Evolutionary conservation across 2,888 invertebrate species (phyloP), one percentile per base, ranked within the genome.

Genomic region (Crepidodera aurea): DNA sequence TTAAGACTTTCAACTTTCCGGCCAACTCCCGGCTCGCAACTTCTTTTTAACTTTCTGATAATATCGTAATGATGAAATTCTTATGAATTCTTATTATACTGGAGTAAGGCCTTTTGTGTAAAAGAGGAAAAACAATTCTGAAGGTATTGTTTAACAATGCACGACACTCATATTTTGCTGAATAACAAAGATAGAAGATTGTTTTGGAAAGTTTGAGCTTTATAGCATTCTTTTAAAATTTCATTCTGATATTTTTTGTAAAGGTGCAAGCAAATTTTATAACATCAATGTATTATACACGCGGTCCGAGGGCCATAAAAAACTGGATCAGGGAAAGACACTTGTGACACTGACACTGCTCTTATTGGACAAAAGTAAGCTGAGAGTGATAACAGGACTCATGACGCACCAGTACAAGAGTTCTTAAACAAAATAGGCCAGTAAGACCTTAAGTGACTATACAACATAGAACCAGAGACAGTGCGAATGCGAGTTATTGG

Each of bases 21-120:
- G 42, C 29, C 15, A 50, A 58, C 22, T 61, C 48, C 7, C n/a
- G 22, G 3, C 13, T 32, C 16, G 18, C 51, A 48, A 42, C 51
- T 62, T 25, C 25, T 46, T 46, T 53, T 34, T 8, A 61, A 62
- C 53, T 57, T 59, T 32, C 44, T 42, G 59, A 51, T 68, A 66
- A 69, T 67, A 72, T 71, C 71, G 73, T 76, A 77, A 78, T 77
- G 76, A 78, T 74, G 76, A 76, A 79, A 78, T 79, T 79, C 77
- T 75, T 78, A 76, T 74, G 74, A 71, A 78, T 77, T 76, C 78
- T 77, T 76, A 78, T 76, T 70, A 72, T 73, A 72, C 73, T 75
- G n/a, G 32, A 51, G 73, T 72, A 2, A 15, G 48, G 44, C 44
- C 48, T 29, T 39, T 48, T 48, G 48, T 27, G 13, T 15, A 19